Evolutionary conservation across 2,888 invertebrate species (phyloP), one percentile per base, ranked within the genome.

Genomic region (Ennomos quercinarius): DNA sequence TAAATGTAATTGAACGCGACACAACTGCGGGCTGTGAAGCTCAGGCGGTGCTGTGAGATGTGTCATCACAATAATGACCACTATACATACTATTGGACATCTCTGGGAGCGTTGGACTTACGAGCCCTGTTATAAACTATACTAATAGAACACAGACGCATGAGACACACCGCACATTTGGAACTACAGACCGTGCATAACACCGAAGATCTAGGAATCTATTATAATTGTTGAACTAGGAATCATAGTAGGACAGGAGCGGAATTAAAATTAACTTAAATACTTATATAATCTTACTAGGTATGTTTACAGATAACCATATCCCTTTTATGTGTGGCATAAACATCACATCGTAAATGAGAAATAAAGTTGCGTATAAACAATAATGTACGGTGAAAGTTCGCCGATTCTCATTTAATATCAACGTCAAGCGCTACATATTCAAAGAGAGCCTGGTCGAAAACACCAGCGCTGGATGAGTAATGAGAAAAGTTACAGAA

Each of bases 1-100:
- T 90, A 91, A 85, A 81, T 84, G 86, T 87, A 91, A 91, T 91
- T 91, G 90, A 88, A 86, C 81, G 83, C 84, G 85, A 83, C 83
- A 81, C 78, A 79, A 81, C 76, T 76, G 72, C 72, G 76, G 75
- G 77, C 71, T 73, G 45, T 68, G 66, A 64, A 57, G 63, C 71
- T 62, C 47, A 27, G 27, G 71, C 59, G 47, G 56, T 41, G 52
- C 55, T 61, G 51, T 55, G 63, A 51, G 53, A 76, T 84, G 83
- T 78, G 85, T 85, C 84, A 84, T 65, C 63, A 52, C 44, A 61
- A 51, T 62, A 58, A 64, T 48, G 52, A 57, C 57, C 48, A 55
- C 58, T 54, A 60, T 45, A 52, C 57, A 60, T 45, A 52, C 57
- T 54, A 50, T 38, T 59, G 47, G 47, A 52, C 61, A 66, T 59